Percentiles rank a stretch among this genome's conserved stretches.
These are phyloP conservation scores for Scortum barcoo DNA, from an alignment of 2,113 vertebrate species.

Conservation along the genomic window DNA sequence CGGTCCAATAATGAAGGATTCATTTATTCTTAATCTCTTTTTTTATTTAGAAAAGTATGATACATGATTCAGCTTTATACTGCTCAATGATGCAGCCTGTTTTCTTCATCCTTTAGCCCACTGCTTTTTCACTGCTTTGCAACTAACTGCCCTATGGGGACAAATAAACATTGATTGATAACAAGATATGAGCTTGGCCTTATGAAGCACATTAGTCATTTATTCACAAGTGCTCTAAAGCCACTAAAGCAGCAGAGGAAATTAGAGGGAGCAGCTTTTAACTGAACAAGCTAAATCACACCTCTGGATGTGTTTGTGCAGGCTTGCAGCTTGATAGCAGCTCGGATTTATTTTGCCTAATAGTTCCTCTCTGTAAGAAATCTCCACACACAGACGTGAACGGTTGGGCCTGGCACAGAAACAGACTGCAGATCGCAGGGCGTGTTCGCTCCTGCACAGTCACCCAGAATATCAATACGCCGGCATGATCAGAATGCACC, in stretches of 20 bases:
- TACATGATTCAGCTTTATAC: too few relatives aligned
- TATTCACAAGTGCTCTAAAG: neutral
- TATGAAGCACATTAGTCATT: neutral
- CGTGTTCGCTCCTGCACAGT: neutral
- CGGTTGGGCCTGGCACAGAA: neutral
- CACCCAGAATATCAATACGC: conserved; percentile 41
- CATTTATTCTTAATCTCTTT: too few relatives aligned
- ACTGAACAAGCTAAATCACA: neutral
- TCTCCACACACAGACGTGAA: neutral
- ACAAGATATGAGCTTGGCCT: neutral
- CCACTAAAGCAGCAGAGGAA: neutral
- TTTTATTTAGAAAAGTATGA: too few relatives aligned
- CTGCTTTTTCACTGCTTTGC: neutral
- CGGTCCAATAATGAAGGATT: neutral
- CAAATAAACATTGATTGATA: neutral
- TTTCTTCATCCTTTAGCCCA: neutral
- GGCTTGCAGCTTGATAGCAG: neutral
- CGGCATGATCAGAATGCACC: conserved; percentile 21
- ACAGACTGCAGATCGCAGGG: neutral
- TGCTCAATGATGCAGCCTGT: too few relatives aligned
- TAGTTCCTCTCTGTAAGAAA: neutral
- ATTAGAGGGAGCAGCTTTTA: neutral
- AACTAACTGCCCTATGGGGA: neutral
- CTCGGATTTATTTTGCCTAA: neutral
- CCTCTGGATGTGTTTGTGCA: neutral